These are phyloP conservation scores for Pollimyrus isidori DNA, from an alignment of 2,113 vertebrate genomes.

Conservation along the genomic window DNA sequence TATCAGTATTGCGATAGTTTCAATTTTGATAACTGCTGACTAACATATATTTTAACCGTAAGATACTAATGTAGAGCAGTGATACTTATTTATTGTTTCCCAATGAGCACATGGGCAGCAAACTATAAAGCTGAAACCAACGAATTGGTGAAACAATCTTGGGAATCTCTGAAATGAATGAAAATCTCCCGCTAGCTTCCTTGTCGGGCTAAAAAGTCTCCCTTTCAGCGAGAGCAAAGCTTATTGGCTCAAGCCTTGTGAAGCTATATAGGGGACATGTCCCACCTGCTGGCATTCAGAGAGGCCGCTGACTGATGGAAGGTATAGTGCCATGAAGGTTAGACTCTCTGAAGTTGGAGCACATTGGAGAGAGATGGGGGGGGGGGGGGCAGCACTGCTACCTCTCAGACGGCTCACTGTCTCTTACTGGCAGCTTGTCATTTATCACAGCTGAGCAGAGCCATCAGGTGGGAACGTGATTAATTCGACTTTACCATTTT, in stretches of 20 bases:
- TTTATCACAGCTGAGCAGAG: conserved; percentile 66
- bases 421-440: conserved; percentile 65
- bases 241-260: not conserved
- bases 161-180: conserved; percentile 28
- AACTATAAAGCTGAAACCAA: not conserved
- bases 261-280: conserved; percentile 17
- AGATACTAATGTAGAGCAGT: not conserved
- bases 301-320: conserved; percentile 54
- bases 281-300: conserved; percentile 39
- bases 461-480: conserved; percentile 68
- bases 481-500: conserved; percentile 73
- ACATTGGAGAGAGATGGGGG: not conserved
- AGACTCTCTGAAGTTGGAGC: conserved; percentile 52
- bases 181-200: conserved; percentile 22
- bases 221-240: conserved; percentile 13
- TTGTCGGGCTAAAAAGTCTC: conserved; percentile 21
- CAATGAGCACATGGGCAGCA: not conserved
- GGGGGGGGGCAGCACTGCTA: conserved; percentile 29
- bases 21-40: not conserved
- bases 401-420: conserved; percentile 67
- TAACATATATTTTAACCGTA: not conserved
- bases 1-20: conserved; percentile 16
- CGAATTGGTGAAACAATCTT: not conserved
- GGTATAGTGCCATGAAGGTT: conserved; percentile 50
- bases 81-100: not conserved